Conservation (phyloP, 2,113 vertebrate species). For the Hiodon tergisus region DNA sequence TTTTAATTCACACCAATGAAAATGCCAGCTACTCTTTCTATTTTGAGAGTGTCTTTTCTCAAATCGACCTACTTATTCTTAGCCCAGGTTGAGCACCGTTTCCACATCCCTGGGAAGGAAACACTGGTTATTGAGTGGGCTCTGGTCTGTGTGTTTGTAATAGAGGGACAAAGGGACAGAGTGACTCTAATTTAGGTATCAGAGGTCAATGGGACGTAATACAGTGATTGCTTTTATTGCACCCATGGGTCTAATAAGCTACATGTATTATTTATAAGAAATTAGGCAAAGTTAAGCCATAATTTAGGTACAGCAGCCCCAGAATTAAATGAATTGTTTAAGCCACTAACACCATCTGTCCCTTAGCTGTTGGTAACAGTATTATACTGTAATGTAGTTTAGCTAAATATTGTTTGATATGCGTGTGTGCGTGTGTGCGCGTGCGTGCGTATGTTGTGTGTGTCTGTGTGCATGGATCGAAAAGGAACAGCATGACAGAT, state of each 20-base stretch:
- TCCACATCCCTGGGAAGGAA: constrained; percentile 3
- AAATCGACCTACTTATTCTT: constrained; percentile 23
- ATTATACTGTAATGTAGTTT: too few relatives aligned
- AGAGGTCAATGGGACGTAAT: neutral
- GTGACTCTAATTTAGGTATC: neutral
- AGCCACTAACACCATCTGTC: too few relatives aligned
- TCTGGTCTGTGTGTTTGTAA: neutral
- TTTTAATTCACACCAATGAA: constrained; percentile 9
- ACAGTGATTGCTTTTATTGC: neutral
- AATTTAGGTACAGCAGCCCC: neutral
- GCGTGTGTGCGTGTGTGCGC: too few relatives aligned
- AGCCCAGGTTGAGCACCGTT: constrained; percentile 9
- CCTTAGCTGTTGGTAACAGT: too few relatives aligned
- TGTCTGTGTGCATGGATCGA: too few relatives aligned
- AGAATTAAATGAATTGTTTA: too few relatives aligned
- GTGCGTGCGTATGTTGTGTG: too few relatives aligned
- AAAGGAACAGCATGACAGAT: too few relatives aligned
- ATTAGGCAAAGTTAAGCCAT: neutral
- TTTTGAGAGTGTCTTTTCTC: constrained; percentile 22
- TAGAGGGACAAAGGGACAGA: neutral
- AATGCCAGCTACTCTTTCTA: constrained; percentile 14
- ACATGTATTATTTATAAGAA: neutral
- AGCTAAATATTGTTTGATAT: too few relatives aligned
- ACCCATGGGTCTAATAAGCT: neutral
- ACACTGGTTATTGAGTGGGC: neutral